Base-by-base conservation (phyloP, 2,888 invertebrate genomes). In the Entomobrya multifasciata region DNA sequence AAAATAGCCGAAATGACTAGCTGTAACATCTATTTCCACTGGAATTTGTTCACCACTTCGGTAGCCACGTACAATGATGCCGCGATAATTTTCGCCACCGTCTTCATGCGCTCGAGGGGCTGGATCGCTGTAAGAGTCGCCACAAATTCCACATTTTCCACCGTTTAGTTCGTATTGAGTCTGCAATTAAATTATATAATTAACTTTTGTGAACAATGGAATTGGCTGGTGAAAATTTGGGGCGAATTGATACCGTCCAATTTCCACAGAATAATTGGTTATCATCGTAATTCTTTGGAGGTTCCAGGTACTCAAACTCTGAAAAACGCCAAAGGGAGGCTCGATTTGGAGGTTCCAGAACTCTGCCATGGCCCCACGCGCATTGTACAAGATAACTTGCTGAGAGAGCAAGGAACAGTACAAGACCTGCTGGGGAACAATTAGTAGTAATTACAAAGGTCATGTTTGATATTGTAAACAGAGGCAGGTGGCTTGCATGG, bases 21-120 rank as follows among this genome's bases (percentile, higher is more conserved):
- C 92, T 5, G 93, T 93, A 20, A 93, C 87, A 1, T 91, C 89
- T n/a, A 92, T 91, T 1, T 87, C 78, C n/a, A 90, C 86, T 4
- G 89, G 81, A n/a, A 89, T 87, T 36, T 87, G 82, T 74, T 91
- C 85, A 6, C 65, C 76, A 17, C 52, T 65, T 3, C 60, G 30
- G 20, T 97, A 97, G 91, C 95, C 96, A 84, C 96, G 94, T 30
- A 95, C 95, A 90, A 97, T 95, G 91, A 97, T 96, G 27, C 97
- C 97, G 93, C 96, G 96, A 60, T 96, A 97, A 92, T 94, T 97
- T 92, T 95, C 94, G 4, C 97, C 97, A 0, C 97, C 96, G 0
- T 97, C 97, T 93, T 97, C 97, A 92, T 97, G 97, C 0, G 96
- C 96, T 15, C 97, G 93, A 0, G 97, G 97, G 84, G 93, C 93